phyloP scores from a whole-genome alignment of 2,888 invertebrate species.

The Tetheella fluctuosa region DNA sequence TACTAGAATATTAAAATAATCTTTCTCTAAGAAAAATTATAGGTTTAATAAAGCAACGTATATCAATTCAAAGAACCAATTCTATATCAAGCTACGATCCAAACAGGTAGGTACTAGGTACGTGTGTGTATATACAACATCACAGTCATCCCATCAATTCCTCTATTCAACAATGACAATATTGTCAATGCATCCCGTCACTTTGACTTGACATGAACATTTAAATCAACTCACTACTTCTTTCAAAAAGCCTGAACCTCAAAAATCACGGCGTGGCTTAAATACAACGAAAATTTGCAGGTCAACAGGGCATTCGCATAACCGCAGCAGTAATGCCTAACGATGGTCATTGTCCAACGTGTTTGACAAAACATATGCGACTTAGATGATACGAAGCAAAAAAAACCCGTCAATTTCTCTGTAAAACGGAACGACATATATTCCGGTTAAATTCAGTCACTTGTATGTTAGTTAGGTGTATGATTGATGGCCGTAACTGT shows the following conservation, averaged over 20 bases:
- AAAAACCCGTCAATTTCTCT: conserved; percentile 8
- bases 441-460: conserved; percentile 1
- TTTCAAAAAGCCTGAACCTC: too few relatives aligned
- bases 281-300: conserved; percentile 42
- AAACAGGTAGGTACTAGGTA: neutral
- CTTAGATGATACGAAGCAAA: conserved; percentile 1
- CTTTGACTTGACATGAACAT: conserved; percentile 3
- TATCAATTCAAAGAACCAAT: neutral
- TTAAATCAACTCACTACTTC: conserved; percentile 14
- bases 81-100: too few relatives aligned
- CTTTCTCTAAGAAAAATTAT: too few relatives aligned
- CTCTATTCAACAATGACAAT: neutral
- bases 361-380: conserved; percentile 32
- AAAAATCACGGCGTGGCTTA: conserved; percentile 37
- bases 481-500: conserved; percentile 14
- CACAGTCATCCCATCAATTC: neutral
- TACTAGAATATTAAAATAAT: too few relatives aligned
- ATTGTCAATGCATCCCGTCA: neutral
- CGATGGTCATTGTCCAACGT: conserved; percentile 64
- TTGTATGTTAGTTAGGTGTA: conserved; percentile 6
- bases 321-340: conserved; percentile 42
- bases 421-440: conserved; percentile 5
- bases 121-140: neutral
- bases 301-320: conserved; percentile 51
- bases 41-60: neutral